phyloP scores from a whole-genome alignment of 2,888 invertebrate genomes.

The Carterocephalus palaemon region DNA sequence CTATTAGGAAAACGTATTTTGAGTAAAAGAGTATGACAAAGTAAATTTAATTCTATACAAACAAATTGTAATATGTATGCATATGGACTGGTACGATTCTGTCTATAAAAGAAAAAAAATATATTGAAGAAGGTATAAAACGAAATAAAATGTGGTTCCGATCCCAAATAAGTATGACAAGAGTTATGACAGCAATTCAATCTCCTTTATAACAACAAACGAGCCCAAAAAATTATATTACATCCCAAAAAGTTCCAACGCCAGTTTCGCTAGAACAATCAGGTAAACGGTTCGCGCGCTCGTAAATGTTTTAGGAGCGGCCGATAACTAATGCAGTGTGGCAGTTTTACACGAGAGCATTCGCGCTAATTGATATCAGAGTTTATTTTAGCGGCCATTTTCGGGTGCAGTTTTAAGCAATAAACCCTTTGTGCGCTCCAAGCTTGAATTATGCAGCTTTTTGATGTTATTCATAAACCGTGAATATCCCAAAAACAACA shows the following conservation, averaged over 20 bases:
- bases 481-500: conserved; percentile 7
- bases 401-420: conserved; percentile 38
- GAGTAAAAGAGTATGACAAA: too few relatives aligned
- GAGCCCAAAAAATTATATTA: too few relatives aligned
- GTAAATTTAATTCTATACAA: too few relatives aligned
- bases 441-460: conserved; percentile 44
- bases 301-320: conserved; percentile 14
- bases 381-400: conserved; percentile 51
- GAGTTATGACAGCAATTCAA: neutral
- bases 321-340: conserved; percentile 25
- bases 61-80: too few relatives aligned
- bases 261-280: neutral
- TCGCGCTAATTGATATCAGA: conserved; percentile 55
- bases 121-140: too few relatives aligned
- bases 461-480: conserved; percentile 39
- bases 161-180: too few relatives aligned
- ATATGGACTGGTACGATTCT: too few relatives aligned
- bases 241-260: neutral
- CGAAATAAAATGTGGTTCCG: too few relatives aligned
- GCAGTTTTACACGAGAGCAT: conserved; percentile 41
- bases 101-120: too few relatives aligned
- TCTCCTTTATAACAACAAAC: too few relatives aligned
- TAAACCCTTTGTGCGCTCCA: conserved; percentile 38
- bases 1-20: too few relatives aligned
- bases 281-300: conserved; percentile 2